A percentile compares a stretch with the other conserved stretches of the same genome.
Evolutionary conservation across 2,888 invertebrate genomes (phyloP).

Genomic region (Geophilus truncorum): DNA sequence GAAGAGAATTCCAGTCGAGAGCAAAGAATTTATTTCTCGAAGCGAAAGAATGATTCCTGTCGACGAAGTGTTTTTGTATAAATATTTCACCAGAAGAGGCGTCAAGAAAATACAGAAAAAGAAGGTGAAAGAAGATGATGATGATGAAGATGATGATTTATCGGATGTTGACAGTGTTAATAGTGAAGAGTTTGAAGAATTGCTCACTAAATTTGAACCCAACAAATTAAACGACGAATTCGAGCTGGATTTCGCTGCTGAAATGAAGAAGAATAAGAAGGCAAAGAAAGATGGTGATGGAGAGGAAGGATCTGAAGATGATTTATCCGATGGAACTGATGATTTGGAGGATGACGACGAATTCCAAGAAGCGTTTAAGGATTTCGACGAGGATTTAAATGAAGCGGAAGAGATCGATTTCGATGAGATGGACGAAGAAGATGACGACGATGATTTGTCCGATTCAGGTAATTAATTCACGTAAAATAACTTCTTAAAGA

Average conservation of each 20-base stretch:
- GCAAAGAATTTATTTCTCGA: conserved; percentile 63
- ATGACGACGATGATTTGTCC: conserved; percentile 40
- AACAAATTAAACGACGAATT: conserved; percentile 48
- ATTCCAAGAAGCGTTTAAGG: conserved; percentile 43
- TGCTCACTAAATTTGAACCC: conserved; percentile 55
- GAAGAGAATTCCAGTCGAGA: conserved; percentile 67
- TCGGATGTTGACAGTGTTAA: conserved; percentile 66
- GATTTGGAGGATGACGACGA: conserved; percentile 46
- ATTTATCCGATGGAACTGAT: conserved; percentile 38
- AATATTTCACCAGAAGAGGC: conserved; percentile 50
- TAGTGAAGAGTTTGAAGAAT: conserved; percentile 70
- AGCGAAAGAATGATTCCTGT: conserved; percentile 72
- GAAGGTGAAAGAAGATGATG: conserved; percentile 48
- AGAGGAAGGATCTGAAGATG: conserved; percentile 36
- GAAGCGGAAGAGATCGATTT: conserved; percentile 34
- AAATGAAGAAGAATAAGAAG: conserved; percentile 43
- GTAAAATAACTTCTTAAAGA: too few species aligned
- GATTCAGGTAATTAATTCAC: conserved; percentile 22
- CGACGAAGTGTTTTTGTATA: conserved; percentile 81
- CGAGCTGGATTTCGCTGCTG: conserved; percentile 41
- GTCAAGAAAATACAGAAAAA: conserved; percentile 35
- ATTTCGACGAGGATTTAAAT: conserved; percentile 42
- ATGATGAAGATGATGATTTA: conserved; percentile 59
- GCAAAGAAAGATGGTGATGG: conserved; percentile 40
- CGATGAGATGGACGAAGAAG: conserved; percentile 35